Evolutionary conservation across 2,888 invertebrate species (phyloP).

Genomic region (Pyrocoelia pectoralis): DNA sequence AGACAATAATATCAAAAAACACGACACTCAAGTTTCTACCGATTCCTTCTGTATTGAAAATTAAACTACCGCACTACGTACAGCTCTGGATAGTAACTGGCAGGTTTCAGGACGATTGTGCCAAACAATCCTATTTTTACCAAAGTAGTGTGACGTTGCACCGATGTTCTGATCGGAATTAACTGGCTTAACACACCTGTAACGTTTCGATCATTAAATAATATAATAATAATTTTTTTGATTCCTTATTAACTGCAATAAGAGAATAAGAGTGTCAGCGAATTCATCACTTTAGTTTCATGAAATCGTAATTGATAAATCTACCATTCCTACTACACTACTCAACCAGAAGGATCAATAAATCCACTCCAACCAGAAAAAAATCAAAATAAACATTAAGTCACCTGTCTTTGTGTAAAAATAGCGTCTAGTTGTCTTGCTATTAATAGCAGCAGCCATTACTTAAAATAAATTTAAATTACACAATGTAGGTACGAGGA

Average conservation of each 20-base stretch:
- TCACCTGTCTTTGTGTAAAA: neutral
- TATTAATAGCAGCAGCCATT: conserved; percentile 6
- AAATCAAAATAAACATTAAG: conserved; percentile 8
- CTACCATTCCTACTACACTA: too few relatives aligned
- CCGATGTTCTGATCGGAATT: conserved; percentile 36
- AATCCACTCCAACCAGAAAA: neutral
- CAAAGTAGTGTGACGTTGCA: conserved; percentile 47
- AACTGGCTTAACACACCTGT: conserved; percentile 43
- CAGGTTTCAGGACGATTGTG: conserved; percentile 49
- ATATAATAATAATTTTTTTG: neutral
- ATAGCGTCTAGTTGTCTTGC: neutral
- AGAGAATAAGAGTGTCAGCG: too few relatives aligned
- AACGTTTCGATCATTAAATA: conserved; percentile 11
- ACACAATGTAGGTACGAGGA: neutral
- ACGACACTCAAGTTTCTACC: neutral
- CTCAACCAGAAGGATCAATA: neutral
- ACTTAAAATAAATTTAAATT: neutral
- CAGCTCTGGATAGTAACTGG: conserved; percentile 49
- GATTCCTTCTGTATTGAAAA: conserved; percentile 26
- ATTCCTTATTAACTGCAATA: too few relatives aligned
- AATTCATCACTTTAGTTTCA: too few relatives aligned
- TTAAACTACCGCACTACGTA: conserved; percentile 47
- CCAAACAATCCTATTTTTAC: conserved; percentile 57
- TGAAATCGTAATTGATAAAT: too few relatives aligned
- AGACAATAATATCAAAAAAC: neutral